Evolutionary conservation across 2,797 vertebrate species (phyloP).

Genomic region (Limosa lapponica): DNA sequence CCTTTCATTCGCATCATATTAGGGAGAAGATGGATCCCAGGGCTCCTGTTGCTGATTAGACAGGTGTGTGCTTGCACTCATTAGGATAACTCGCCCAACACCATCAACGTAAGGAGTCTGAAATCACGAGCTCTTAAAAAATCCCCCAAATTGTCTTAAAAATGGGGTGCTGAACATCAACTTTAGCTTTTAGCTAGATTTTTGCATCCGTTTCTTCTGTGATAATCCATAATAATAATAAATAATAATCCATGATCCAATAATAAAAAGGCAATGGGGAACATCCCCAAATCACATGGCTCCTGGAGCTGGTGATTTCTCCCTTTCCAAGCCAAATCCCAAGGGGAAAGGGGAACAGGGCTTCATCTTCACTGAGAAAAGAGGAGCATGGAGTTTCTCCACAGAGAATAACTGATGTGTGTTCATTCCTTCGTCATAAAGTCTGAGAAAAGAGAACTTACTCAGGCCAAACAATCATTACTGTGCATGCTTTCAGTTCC

Average conservation of each 20-base stretch:
- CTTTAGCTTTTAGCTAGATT: neutral
- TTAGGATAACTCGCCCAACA: neutral
- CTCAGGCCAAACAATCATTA: fast-evolving
- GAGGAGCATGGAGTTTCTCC: fast-evolving
- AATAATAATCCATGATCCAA: neutral
- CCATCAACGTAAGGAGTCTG: fast-evolving
- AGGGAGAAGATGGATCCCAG: neutral
- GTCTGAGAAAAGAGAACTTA: neutral
- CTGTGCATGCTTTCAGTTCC: fast-evolving
- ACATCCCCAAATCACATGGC: fast-evolving
- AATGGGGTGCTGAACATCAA: neutral
- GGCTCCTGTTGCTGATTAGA: neutral
- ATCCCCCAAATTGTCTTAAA: fast-evolving
- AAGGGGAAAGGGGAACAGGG: fast-evolving
- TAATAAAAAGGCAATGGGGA: fast-evolving
- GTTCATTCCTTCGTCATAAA: fast-evolving
- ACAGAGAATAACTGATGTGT: fast-evolving
- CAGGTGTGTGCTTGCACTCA: neutral
- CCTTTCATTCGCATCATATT: fast-evolving
- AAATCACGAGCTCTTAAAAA: neutral
- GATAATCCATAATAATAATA: neutral
- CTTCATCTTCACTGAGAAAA: fast-evolving
- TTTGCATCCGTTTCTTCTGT: neutral
- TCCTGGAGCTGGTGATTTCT: neutral
- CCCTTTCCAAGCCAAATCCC: neutral